Conservation (phyloP, 2,797 vertebrate species). For the Mus caroli region DNA sequence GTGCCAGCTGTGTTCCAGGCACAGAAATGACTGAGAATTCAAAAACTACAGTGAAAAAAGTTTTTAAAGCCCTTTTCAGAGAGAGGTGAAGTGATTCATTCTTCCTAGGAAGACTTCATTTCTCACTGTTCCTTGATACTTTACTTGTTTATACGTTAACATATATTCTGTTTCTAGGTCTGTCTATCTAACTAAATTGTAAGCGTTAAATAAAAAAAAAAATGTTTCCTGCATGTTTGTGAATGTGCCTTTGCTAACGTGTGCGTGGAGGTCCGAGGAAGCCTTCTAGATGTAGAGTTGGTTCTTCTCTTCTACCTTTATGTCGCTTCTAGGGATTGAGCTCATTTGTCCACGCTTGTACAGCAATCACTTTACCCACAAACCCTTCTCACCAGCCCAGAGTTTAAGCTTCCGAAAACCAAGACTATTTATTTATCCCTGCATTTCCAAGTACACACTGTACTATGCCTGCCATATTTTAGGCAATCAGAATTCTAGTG, state of each 20-base stretch:
- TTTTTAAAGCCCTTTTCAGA: neutral
- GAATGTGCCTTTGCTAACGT: neutral
- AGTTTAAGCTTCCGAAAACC: slow-evolving; percentile 33
- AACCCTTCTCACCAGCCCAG: neutral
- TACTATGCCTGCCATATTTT: neutral
- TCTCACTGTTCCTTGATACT: neutral
- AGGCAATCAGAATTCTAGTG: slow-evolving; percentile 1
- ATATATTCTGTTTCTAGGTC: slow-evolving; percentile 27
- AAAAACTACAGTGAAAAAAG: neutral
- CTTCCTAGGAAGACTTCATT: slow-evolving; percentile 57
- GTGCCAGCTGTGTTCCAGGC: neutral
- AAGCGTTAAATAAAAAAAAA: neutral
- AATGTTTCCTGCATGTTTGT: neutral
- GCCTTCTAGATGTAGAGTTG: neutral
- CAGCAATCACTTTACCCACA: neutral
- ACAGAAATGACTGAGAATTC: slow-evolving; percentile 40
- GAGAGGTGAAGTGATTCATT: slow-evolving; percentile 41
- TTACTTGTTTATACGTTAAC: slow-evolving; percentile 11
- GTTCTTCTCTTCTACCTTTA: neutral
- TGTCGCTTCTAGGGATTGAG: neutral
- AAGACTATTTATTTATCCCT: slow-evolving; percentile 41
- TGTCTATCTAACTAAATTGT: slow-evolving; percentile 10
- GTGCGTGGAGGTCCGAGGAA: neutral
- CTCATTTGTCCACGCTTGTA: neutral
- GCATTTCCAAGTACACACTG: neutral